phyloP scores from a whole-genome alignment of 1,140 invertebrate genomes.

The Cherax destructor region DNA sequence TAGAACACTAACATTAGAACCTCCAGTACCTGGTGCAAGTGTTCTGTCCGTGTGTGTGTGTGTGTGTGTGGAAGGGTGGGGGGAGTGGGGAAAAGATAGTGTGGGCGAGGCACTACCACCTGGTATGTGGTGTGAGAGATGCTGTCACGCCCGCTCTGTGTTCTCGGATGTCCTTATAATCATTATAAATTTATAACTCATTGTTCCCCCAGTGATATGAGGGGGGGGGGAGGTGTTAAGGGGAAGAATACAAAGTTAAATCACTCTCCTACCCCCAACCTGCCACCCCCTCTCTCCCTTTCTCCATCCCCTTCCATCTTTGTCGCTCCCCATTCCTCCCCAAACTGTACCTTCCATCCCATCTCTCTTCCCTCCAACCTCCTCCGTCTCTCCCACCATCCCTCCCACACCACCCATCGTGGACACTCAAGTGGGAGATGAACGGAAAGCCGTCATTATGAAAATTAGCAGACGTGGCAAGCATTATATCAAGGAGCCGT shows the following conservation, averaged over 20 bases:
- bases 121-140: too few relatives aligned
- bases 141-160: too few relatives aligned
- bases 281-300: background rate
- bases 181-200: background rate
- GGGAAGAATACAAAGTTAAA: too few relatives aligned
- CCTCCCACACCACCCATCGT: background rate
- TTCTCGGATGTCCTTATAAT: too few relatives aligned
- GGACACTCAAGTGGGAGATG: too few relatives aligned
- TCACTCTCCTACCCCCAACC: background rate
- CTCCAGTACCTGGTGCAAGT: background rate
- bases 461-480: too few relatives aligned
- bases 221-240: too few relatives aligned
- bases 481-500: too few relatives aligned
- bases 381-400: background rate
- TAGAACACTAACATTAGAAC: background rate
- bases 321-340: background rate
- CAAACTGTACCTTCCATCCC: background rate
- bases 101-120: too few relatives aligned
- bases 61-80: constrained; percentile 27
- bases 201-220: background rate
- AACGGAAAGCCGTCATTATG: too few relatives aligned
- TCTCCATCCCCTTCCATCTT: background rate
- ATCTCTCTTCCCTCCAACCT: background rate
- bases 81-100: too few relatives aligned
- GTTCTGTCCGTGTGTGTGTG: constrained; percentile 6